Evolutionary conservation across 2,888 invertebrate species (phyloP).

Genomic region (Zygothrica quintamaculata): DNA sequence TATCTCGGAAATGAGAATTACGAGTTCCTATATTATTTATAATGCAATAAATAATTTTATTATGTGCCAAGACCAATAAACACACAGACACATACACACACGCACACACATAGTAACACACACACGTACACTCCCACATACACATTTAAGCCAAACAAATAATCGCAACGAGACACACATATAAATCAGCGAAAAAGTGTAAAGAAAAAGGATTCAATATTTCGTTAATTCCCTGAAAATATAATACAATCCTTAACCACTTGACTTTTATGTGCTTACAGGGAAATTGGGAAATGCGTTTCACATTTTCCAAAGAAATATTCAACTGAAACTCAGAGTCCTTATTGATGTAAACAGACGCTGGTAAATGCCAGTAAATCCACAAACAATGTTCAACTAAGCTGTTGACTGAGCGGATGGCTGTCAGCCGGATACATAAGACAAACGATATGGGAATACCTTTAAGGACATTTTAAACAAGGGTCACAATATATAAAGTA

Average conservation of each 20-base stretch:
- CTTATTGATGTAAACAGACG: not conserved
- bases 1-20: slow-evolving; percentile 58
- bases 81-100: too few species aligned
- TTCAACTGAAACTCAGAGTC: too few species aligned
- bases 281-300: slow-evolving; percentile 61
- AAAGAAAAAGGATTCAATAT: slow-evolving; percentile 20
- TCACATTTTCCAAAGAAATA: slow-evolving; percentile 3
- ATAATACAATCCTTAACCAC: slow-evolving; percentile 19
- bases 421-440: slow-evolving; percentile 5
- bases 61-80: slow-evolving; percentile 69
- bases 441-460: slow-evolving; percentile 47
- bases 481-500: slow-evolving; percentile 11
- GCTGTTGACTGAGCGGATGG: slow-evolving; percentile 21
- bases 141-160: slow-evolving; percentile 64
- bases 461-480: too few species aligned
- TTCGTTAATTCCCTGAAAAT: slow-evolving; percentile 3
- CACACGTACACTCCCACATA: too few species aligned
- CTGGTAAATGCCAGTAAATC: slow-evolving; percentile 21
- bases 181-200: too few species aligned
- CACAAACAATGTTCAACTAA: slow-evolving; percentile 41
- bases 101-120: too few species aligned
- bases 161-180: slow-evolving; percentile 55
- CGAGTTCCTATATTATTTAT: slow-evolving; percentile 66
- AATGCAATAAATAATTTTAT: slow-evolving; percentile 80
- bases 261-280: slow-evolving; percentile 9